A percentile compares a stretch with the other conserved stretches of the same genome.
Conservation (phyloP, 2,113 vertebrate genomes). For the Maccullochella peelii region DNA sequence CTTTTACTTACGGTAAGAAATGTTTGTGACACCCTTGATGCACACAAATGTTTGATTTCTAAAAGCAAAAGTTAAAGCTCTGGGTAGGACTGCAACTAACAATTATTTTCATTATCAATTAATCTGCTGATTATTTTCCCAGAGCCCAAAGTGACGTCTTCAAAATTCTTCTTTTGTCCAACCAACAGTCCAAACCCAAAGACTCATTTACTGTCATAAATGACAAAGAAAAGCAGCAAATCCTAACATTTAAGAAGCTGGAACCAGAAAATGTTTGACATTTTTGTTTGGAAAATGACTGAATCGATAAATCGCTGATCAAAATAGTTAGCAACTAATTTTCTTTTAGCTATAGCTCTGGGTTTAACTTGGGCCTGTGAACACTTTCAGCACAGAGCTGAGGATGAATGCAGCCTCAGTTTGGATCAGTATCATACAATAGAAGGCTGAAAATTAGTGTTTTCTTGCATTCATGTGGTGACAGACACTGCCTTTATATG, state of each 20-base stretch:
- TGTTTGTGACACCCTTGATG: slow-evolving; percentile 18
- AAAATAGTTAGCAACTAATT: no score
- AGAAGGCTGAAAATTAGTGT: slow-evolving; percentile 23
- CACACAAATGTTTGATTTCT: slow-evolving; percentile 4
- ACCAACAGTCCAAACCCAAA: no score
- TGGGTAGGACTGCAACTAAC: not conserved
- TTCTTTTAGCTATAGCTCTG: slow-evolving; percentile 15
- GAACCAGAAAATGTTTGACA: no score
- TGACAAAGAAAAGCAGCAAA: no score
- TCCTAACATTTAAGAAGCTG: no score
- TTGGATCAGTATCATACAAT: slow-evolving; percentile 15
- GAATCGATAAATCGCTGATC: no score
- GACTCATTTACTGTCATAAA: no score
- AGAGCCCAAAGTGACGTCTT: no score
- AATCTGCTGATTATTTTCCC: no score
- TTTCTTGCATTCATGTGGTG: slow-evolving; percentile 56
- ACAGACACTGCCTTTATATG: slow-evolving; percentile 3
- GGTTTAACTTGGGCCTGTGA: slow-evolving; percentile 11
- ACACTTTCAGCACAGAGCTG: slow-evolving; percentile 31
- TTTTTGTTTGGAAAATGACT: no score
- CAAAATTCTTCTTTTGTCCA: no score
- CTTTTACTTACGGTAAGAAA: slow-evolving; percentile 20
- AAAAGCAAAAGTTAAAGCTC: slow-evolving; percentile 24
- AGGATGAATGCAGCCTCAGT: slow-evolving; percentile 2
- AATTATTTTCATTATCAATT: no score